phyloP scores from a whole-genome alignment of 2,888 invertebrate species.

The Sicus ferrugineus region DNA sequence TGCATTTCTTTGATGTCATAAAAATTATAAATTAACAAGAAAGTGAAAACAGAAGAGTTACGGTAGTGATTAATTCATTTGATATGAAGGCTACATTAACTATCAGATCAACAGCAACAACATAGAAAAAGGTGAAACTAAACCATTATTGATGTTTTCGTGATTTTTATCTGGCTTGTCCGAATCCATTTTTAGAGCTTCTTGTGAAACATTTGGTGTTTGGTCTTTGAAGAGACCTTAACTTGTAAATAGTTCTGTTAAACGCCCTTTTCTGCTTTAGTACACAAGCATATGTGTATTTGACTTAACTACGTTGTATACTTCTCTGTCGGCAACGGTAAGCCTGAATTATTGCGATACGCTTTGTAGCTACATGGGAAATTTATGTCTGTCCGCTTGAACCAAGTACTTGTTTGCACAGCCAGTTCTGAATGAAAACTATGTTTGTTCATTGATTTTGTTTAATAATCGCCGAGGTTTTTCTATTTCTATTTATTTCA shows the following conservation, averaged over 20 bases:
- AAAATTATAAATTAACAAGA: conserved; percentile 34
- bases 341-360: no score
- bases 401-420: no score
- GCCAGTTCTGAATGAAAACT: no score
- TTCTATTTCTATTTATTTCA: no score
- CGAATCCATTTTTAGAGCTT: conserved; percentile 7
- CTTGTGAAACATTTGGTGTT: no score
- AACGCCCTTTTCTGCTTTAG: background rate
- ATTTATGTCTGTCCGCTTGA: no score
- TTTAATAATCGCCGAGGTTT: no score
- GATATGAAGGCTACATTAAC: conserved; percentile 22
- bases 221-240: background rate
- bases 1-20: conserved; percentile 32
- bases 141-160: conserved; percentile 53
- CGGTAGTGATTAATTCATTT: no score
- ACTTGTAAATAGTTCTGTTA: conserved; percentile 4
- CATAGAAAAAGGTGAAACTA: conserved; percentile 55
- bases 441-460: no score
- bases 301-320: conserved; percentile 18
- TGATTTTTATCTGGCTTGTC: conserved; percentile 29
- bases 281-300: background rate
- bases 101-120: conserved; percentile 25
- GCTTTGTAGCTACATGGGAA: no score
- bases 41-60: background rate
- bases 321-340: background rate